A percentile compares a stretch with the other conserved stretches of the same genome.
Conservation (phyloP, 2,797 vertebrate species). For the Hoplostethus atlanticus region DNA sequence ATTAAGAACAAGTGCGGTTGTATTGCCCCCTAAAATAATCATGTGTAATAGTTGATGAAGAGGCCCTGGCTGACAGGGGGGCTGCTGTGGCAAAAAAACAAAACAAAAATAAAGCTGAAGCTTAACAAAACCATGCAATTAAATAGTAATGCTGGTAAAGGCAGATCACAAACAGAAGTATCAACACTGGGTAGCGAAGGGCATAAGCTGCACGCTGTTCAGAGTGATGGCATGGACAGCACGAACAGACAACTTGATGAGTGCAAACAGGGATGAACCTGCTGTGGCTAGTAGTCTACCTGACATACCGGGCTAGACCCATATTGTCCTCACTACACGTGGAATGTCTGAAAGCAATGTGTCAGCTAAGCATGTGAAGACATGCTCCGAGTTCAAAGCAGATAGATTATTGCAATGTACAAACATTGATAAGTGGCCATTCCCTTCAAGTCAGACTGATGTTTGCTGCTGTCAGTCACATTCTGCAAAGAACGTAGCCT, state of each 20-base stretch:
- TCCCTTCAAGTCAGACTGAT: slow-evolving; percentile 41
- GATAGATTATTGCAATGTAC: not conserved
- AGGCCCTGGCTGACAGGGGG: not conserved
- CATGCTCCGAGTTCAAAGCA: slow-evolving; percentile 14
- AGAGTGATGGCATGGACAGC: not conserved
- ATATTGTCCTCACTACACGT: slow-evolving; percentile 1
- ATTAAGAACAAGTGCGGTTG: slow-evolving; percentile 22
- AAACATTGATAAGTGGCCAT: slow-evolving; percentile 26
- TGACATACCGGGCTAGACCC: not conserved
- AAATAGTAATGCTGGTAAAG: slow-evolving; percentile 9
- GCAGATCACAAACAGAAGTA: not conserved
- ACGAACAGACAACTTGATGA: not conserved
- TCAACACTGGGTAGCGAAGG: not conserved
- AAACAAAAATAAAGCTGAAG: not conserved
- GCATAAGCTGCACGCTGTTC: not conserved
- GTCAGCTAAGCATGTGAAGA: slow-evolving; percentile 28
- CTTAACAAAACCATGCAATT: slow-evolving; percentile 6
- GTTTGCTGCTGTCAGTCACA: slow-evolving; percentile 66
- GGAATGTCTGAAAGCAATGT: slow-evolving; percentile 15
- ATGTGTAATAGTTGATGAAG: slow-evolving; percentile 21
- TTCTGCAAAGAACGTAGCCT: slow-evolving; percentile 15
- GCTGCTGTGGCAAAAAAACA: not conserved
- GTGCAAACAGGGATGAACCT: slow-evolving; percentile 12
- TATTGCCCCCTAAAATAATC: slow-evolving; percentile 24
- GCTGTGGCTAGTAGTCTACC: slow-evolving; percentile 3